These are phyloP conservation scores for Neostethus bicornis DNA, from an alignment of 2,797 vertebrate genomes.

Conservation along the genomic window DNA sequence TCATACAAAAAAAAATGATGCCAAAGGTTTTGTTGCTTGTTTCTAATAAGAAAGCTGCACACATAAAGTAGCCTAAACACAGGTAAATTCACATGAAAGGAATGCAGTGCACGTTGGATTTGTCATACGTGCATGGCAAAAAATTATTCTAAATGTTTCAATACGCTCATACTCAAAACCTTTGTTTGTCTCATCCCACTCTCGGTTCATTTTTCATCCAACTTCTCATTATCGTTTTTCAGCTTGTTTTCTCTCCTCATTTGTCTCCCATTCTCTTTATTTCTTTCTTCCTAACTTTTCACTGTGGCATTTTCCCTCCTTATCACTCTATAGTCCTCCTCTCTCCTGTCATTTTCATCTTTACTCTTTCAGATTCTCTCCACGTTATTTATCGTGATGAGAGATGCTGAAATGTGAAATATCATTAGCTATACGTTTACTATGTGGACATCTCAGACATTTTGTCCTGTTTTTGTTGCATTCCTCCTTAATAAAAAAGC, in stretches of 20 bases:
- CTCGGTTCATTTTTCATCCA: conserved; percentile 50
- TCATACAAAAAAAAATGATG: too few relatives aligned
- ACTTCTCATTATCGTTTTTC: conserved; percentile 49
- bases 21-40: too few relatives aligned
- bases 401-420: conserved; percentile 55
- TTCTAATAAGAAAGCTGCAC: too few relatives aligned
- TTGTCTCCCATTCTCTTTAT: conserved; percentile 48
- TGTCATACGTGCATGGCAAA: conserved; percentile 20
- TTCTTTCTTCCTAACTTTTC: conserved; percentile 34
- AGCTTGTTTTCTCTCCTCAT: conserved; percentile 38
- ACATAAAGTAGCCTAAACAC: too few relatives aligned
- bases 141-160: conserved; percentile 15
- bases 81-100: too few relatives aligned
- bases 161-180: conserved; percentile 36
- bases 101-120: too few relatives aligned
- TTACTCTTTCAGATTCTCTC: conserved; percentile 28
- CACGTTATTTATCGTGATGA: conserved; percentile 57
- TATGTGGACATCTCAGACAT: conserved; percentile 57
- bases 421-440: conserved; percentile 61
- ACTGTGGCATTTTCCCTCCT: conserved; percentile 51
- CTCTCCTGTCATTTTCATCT: conserved; percentile 49
- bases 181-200: conserved; percentile 52
- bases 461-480: background rate
- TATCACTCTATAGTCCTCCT: conserved; percentile 38
- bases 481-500: conserved; percentile 30